Conservation (phyloP, 2,113 vertebrate genomes). For the Rhea pennata region DNA sequence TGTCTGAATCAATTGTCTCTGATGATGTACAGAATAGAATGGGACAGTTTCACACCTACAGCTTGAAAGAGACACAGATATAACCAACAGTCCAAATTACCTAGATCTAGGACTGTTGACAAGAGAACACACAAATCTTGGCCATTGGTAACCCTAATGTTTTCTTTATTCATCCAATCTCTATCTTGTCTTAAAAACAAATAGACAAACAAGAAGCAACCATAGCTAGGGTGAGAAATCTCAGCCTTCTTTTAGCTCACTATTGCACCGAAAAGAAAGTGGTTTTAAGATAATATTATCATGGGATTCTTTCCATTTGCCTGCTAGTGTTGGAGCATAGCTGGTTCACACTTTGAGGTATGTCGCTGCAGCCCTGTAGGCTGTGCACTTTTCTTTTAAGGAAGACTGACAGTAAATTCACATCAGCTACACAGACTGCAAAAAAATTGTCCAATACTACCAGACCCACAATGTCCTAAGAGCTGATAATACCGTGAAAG, state of each 20-base stretch:
- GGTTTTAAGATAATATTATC: background rate
- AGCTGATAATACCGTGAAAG: background rate
- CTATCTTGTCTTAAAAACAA: background rate
- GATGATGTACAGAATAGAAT: background rate
- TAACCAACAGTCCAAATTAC: background rate
- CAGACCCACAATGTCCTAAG: background rate
- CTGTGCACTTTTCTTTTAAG: background rate
- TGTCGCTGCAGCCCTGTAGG: background rate
- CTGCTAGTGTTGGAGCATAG: background rate
- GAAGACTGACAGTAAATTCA: background rate
- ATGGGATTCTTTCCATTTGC: background rate
- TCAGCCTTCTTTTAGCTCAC: background rate
- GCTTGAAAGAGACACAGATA: background rate
- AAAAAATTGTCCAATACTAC: background rate
- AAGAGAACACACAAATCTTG: background rate
- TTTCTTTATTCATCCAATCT: background rate
- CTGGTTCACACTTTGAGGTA: background rate
- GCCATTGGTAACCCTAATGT: background rate
- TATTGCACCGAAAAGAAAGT: background rate
- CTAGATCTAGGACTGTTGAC: background rate
- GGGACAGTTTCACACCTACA: too few relatives aligned
- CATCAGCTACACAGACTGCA: background rate
- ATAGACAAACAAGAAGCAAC: background rate
- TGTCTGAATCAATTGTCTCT: background rate
- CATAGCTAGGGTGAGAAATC: background rate